Evolutionary conservation across 2,113 vertebrate genomes (phyloP).

Genomic region (Stigmatopora nigra): DNA sequence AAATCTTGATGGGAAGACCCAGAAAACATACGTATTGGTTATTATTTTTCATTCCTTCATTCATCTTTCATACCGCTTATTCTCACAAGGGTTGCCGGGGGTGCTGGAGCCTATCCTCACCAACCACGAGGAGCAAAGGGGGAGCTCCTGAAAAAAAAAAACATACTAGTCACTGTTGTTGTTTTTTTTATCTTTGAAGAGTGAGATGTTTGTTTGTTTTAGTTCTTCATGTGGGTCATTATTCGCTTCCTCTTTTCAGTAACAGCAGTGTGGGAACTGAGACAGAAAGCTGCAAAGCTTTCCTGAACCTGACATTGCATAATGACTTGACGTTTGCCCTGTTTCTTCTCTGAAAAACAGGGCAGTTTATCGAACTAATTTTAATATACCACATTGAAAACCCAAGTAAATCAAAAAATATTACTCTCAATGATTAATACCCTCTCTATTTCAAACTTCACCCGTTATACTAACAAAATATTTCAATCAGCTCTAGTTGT

Average conservation of each 20-base stretch:
- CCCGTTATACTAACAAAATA: too few relatives aligned
- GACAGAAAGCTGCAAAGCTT: background rate
- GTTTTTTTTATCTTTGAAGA: background rate
- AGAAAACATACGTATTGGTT: too few relatives aligned
- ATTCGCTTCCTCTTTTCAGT: constrained; percentile 16
- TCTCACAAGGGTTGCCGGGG: too few relatives aligned
- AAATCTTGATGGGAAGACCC: too few relatives aligned
- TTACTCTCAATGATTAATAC: too few relatives aligned
- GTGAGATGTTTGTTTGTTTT: background rate
- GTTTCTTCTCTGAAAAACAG: background rate
- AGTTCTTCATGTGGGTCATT: constrained; percentile 23
- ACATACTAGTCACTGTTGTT: too few relatives aligned
- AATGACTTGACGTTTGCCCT: background rate
- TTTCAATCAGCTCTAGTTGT: background rate
- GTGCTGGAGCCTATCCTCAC: too few relatives aligned
- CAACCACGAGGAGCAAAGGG: too few relatives aligned
- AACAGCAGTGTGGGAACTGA: constrained; percentile 39
- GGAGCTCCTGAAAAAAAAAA: too few relatives aligned
- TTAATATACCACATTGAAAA: background rate
- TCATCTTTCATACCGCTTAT: too few relatives aligned
- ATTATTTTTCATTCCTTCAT: too few relatives aligned
- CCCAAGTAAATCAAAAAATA: background rate
- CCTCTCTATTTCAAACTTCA: too few relatives aligned
- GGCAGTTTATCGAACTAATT: background rate
- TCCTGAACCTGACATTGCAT: background rate